Percentiles rank a stretch among this genome's conserved stretches.
Conservation (phyloP, 2,888 invertebrate genomes). For the Deroplatys truncata region DNA sequence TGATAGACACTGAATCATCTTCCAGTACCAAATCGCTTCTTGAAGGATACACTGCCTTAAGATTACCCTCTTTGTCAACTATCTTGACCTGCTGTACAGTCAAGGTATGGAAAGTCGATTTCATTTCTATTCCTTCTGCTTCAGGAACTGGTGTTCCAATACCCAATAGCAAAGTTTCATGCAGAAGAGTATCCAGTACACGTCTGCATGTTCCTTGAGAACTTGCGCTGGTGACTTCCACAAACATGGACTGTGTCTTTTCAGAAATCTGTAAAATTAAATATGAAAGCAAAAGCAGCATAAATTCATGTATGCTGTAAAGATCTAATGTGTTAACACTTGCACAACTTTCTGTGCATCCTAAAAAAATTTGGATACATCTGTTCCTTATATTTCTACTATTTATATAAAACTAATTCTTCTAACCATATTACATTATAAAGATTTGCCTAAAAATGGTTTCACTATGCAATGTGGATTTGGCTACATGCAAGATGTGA, state of each 20-base stretch:
- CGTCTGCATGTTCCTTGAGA: conserved; percentile 62
- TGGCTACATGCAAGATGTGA: too few relatives aligned
- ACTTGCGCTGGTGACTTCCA: conserved; percentile 72
- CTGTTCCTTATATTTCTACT: too few relatives aligned
- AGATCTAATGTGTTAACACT: too few relatives aligned
- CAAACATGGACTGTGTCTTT: conserved; percentile 60
- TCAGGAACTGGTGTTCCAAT: conserved; percentile 40
- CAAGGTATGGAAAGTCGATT: conserved; percentile 38
- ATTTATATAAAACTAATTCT: too few relatives aligned
- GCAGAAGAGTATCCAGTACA: conserved; percentile 63
- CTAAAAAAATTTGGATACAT: too few relatives aligned
- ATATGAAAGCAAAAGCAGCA: conserved; percentile 22
- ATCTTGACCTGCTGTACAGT: conserved; percentile 64
- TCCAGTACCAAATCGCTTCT: conserved; percentile 63
- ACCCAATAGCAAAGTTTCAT: conserved; percentile 58
- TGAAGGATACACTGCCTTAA: conserved; percentile 77
- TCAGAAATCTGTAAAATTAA: conserved; percentile 56
- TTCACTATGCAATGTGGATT: too few relatives aligned
- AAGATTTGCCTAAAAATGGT: too few relatives aligned
- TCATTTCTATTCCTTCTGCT: conserved; percentile 30
- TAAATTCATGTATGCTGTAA: too few relatives aligned
- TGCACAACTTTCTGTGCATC: too few relatives aligned
- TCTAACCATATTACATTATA: too few relatives aligned
- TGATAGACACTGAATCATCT: conserved; percentile 33
- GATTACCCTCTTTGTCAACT: conserved; percentile 61